Percentiles rank a stretch among this genome's conserved stretches.
Evolutionary conservation across 1,140 invertebrate genomes (phyloP).

Genomic region (Pteromalus puparum): DNA sequence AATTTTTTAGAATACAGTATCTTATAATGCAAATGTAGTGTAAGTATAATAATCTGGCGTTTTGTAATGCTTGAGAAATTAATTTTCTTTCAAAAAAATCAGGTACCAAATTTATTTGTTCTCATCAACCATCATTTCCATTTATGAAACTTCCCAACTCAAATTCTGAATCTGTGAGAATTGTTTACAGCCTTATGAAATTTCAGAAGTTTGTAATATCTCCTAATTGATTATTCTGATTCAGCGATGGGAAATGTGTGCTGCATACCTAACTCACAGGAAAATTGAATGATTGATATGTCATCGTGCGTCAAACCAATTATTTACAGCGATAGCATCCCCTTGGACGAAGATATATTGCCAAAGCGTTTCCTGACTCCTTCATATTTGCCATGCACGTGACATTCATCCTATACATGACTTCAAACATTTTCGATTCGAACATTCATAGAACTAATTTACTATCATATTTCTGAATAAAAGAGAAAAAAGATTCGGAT

Average conservation of each 20-base stretch:
- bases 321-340: slow-evolving; percentile 6
- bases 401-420: not conserved
- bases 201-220: not conserved
- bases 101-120: too few species aligned
- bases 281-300: slow-evolving; percentile 35
- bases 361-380: not conserved
- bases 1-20: not conserved
- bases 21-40: not conserved
- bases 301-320: slow-evolving; percentile 24
- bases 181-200: not conserved
- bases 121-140: too few species aligned
- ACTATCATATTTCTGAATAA: not conserved
- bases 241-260: not conserved
- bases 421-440: not conserved
- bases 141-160: too few species aligned
- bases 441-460: not conserved
- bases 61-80: not conserved
- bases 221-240: slow-evolving; percentile 14
- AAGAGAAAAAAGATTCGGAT: slow-evolving; percentile 28
- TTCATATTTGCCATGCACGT: not conserved
- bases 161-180: not conserved
- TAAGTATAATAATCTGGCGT: not conserved
- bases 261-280: not conserved
- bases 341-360: not conserved
- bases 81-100: not conserved